phyloP scores from a whole-genome alignment of 2,113 vertebrate species.

The Nothocercus julius region DNA sequence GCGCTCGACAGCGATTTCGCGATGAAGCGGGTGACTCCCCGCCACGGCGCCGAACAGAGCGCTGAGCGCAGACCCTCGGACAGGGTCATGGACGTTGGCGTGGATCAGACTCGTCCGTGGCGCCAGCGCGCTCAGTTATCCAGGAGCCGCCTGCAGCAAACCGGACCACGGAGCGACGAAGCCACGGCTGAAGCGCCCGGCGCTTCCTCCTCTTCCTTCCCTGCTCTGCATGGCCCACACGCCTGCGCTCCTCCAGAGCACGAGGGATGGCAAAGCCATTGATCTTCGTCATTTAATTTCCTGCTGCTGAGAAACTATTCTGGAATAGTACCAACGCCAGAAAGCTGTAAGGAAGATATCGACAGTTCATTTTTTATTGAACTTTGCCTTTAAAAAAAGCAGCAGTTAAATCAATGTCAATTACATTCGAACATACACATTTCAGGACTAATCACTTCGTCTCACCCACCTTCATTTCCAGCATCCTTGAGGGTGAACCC shows the following conservation, averaged over 20 bases:
- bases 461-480: not conserved
- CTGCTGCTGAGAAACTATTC: not conserved
- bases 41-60: not conserved
- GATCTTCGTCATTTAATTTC: not conserved
- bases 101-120: not conserved
- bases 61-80: not conserved
- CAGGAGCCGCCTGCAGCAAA: not conserved
- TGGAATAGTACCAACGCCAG: not conserved
- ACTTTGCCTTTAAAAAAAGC: not conserved
- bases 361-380: not conserved
- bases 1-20: too few species aligned
- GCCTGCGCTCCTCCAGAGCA: accelerated
- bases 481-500: not conserved
- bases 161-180: not conserved
- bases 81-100: not conserved
- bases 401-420: not conserved
- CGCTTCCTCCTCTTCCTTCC: not conserved
- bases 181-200: not conserved
- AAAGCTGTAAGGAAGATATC: not conserved
- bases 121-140: accelerated
- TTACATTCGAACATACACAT: conserved; percentile 22
- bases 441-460: not conserved
- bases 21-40: not conserved
- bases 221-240: accelerated
- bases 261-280: not conserved